A percentile compares a stretch with the other conserved stretches of the same genome.
Conservation (phyloP, 2,797 vertebrate genomes). For the Cossypha polioptera region DNA sequence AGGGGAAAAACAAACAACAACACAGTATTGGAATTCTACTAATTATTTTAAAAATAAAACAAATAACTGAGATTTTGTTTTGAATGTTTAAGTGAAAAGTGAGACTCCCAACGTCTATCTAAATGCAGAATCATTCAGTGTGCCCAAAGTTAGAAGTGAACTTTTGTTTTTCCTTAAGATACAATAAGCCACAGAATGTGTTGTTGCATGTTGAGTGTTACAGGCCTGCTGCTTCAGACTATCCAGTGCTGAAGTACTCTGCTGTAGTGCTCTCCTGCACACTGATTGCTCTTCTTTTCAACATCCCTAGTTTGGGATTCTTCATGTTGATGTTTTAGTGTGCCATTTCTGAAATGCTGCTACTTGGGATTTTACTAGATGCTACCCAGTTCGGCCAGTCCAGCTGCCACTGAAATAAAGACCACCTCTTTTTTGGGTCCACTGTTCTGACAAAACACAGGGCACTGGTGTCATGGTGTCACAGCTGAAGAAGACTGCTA, state of each 20-base stretch:
- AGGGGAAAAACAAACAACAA: accelerated
- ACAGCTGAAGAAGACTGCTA: neutral
- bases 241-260: neutral
- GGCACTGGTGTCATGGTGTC: too few relatives aligned
- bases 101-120: neutral
- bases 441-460: neutral
- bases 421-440: neutral
- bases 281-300: neutral
- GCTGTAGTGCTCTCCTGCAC: neutral
- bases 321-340: neutral
- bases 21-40: neutral
- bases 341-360: neutral
- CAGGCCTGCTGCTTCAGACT: neutral
- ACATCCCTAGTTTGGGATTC: neutral
- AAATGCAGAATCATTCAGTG: neutral
- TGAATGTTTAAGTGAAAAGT: neutral
- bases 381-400: neutral
- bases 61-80: neutral
- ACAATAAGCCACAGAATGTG: neutral
- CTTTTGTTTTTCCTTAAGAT: neutral
- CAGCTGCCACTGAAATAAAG: neutral
- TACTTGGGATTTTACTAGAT: neutral
- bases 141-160: neutral
- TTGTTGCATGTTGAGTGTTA: neutral
- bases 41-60: neutral